Conservation (phyloP, 2,888 invertebrate genomes). For the Drosophila testacea region DNA sequence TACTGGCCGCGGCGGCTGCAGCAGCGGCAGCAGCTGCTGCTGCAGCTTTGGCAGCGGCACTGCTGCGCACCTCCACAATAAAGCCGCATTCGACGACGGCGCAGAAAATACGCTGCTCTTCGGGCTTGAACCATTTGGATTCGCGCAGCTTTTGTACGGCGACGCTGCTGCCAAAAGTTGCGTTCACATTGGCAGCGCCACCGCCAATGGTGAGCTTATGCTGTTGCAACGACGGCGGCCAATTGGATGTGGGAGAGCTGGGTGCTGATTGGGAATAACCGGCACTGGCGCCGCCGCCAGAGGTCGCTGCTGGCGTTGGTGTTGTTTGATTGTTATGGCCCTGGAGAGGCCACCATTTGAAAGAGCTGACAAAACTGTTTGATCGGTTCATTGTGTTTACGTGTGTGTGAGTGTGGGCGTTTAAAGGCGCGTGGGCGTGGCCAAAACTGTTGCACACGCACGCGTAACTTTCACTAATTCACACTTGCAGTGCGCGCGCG, state of each 20-base stretch:
- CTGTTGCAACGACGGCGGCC: constrained; percentile 64
- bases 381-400: constrained; percentile 82
- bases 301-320: constrained; percentile 35
- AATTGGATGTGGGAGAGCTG: constrained; percentile 70
- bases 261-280: constrained; percentile 73
- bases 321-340: constrained; percentile 75
- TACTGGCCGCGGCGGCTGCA: constrained; percentile 54
- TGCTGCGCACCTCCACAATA: constrained; percentile 88
- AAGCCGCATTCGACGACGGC: constrained; percentile 91
- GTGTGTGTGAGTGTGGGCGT: constrained; percentile 8
- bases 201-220: constrained; percentile 49
- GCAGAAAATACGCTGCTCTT: constrained; percentile 90
- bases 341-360: constrained; percentile 85
- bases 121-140: constrained; percentile 91
- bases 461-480: constrained; percentile 64
- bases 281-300: constrained; percentile 45
- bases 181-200: constrained; percentile 41
- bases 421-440: constrained; percentile 30
- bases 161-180: constrained; percentile 85
- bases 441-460: constrained; percentile 49
- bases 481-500: constrained; percentile 54
- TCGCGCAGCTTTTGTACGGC: constrained; percentile 90
- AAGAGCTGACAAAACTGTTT: constrained; percentile 84
- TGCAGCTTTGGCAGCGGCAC: constrained; percentile 80
- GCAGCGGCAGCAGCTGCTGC: constrained; percentile 80